These are phyloP conservation scores for Ficedula albicollis DNA, from an alignment of 2,797 vertebrate genomes.

Conservation along the genomic window DNA sequence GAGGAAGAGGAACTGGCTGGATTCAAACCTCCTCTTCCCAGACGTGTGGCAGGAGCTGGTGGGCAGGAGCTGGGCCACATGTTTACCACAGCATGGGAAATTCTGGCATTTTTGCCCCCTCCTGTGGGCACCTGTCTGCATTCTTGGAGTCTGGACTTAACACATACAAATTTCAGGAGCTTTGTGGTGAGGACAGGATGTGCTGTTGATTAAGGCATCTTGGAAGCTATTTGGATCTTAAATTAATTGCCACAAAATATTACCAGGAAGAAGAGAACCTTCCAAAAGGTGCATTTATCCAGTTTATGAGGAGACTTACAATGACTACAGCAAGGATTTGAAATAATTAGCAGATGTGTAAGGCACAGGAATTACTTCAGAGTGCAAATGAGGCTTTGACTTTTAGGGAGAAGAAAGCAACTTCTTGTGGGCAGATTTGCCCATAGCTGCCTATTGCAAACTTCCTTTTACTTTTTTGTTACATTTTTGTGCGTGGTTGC, in stretches of 20 bases:
- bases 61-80: not conserved
- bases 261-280: not conserved
- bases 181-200: not conserved
- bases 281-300: not conserved
- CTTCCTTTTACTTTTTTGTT: not conserved
- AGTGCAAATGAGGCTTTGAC: not conserved
- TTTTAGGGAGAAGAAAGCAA: not conserved
- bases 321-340: not conserved
- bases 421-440: not conserved
- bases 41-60: not conserved
- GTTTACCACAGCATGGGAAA: not conserved
- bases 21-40: not conserved
- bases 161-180: accelerated
- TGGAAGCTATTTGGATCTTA: not conserved
- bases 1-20: not conserved
- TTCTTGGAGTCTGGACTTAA: not conserved
- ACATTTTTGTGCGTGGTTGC: not conserved
- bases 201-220: not conserved
- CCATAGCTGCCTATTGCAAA: not conserved
- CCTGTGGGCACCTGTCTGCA: not conserved
- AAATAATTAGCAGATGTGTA: not conserved
- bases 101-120: not conserved
- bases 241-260: not conserved
- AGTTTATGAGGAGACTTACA: not conserved
- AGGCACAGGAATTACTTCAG: not conserved